These are phyloP conservation scores for Yponomeuta plumbellus DNA, from an alignment of 2,888 invertebrate species.

Conservation along the genomic window DNA sequence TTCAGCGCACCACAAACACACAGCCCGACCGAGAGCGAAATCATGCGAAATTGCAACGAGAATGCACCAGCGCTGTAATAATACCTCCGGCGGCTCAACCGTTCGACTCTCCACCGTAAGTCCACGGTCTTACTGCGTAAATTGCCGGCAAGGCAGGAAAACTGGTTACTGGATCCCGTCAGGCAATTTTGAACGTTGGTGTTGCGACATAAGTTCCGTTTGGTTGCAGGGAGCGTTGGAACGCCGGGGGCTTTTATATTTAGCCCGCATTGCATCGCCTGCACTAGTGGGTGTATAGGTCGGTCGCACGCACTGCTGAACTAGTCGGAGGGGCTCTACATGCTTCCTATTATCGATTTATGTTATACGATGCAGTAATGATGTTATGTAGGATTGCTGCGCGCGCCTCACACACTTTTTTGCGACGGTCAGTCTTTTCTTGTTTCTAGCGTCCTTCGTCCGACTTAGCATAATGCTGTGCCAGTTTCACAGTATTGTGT, in stretches of 20 bases:
- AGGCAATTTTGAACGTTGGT: conserved; percentile 67
- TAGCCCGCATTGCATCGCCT: conserved; percentile 70
- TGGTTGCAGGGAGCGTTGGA: conserved; percentile 36
- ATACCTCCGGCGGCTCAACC: conserved; percentile 41
- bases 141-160: conserved; percentile 36
- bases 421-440: conserved; percentile 44
- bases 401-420: conserved; percentile 46
- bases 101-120: conserved; percentile 38
- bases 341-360: conserved; percentile 75
- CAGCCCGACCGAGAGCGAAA: conserved; percentile 75
- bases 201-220: conserved; percentile 67
- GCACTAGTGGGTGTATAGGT: conserved; percentile 71
- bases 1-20: conserved; percentile 77
- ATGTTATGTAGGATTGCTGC: conserved; percentile 49
- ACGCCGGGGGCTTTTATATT: conserved; percentile 66
- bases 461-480: conserved; percentile 10
- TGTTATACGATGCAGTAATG: conserved; percentile 32
- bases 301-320: conserved; percentile 75
- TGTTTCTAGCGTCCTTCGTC: conserved; percentile 41
- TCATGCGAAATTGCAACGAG: conserved; percentile 62
- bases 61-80: conserved; percentile 75
- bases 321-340: conserved; percentile 74
- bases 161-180: conserved; percentile 65
- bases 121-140: conserved; percentile 34
- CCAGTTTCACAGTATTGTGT: conserved; percentile 13